Evolutionary conservation across 2,797 vertebrate genomes (phyloP).

Genomic region (Erpetoichthys calabaricus): DNA sequence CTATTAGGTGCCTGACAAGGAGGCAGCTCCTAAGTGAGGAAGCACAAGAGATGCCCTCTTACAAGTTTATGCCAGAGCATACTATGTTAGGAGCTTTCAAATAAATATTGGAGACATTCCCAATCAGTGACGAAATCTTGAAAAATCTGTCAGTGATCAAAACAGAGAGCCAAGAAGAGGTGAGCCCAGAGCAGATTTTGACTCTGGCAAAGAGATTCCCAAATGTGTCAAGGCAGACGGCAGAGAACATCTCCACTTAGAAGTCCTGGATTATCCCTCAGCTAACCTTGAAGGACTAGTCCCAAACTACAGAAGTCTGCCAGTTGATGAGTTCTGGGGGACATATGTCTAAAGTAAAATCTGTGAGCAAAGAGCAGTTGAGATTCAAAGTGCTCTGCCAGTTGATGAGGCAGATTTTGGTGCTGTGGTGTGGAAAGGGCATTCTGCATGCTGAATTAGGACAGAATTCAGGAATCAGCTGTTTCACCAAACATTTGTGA

Average conservation of each 20-base stretch:
- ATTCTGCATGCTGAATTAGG: too few relatives aligned
- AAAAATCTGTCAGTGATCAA: conserved; percentile 16
- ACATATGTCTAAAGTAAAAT: conserved; percentile 15
- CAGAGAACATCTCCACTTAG: conserved; percentile 11
- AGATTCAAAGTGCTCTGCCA: conserved; percentile 13
- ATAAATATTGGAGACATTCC: conserved; percentile 17
- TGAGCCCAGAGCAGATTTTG: conserved; percentile 15
- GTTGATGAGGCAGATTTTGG: conserved; percentile 17
- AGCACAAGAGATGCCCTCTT: background rate
- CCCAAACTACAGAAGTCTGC: conserved; percentile 8
- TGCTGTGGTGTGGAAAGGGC: conserved; percentile 15
- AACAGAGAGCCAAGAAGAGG: conserved; percentile 14
- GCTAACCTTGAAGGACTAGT: conserved; percentile 7
- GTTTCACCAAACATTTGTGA: too few relatives aligned
- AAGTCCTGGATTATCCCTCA: conserved; percentile 10
- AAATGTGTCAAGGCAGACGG: conserved; percentile 13
- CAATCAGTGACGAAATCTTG: conserved; percentile 13
- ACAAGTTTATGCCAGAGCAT: conserved; percentile 11
- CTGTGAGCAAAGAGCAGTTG: conserved; percentile 12
- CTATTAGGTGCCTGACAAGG: conserved; percentile 8
- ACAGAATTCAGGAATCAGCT: too few relatives aligned
- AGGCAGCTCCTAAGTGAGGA: conserved; percentile 7
- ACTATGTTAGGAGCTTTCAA: conserved; percentile 13
- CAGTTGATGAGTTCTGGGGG: conserved; percentile 18
- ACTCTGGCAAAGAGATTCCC: conserved; percentile 17